phyloP scores from a whole-genome alignment of 2,888 invertebrate species.

The Platycheirus albimanus region DNA sequence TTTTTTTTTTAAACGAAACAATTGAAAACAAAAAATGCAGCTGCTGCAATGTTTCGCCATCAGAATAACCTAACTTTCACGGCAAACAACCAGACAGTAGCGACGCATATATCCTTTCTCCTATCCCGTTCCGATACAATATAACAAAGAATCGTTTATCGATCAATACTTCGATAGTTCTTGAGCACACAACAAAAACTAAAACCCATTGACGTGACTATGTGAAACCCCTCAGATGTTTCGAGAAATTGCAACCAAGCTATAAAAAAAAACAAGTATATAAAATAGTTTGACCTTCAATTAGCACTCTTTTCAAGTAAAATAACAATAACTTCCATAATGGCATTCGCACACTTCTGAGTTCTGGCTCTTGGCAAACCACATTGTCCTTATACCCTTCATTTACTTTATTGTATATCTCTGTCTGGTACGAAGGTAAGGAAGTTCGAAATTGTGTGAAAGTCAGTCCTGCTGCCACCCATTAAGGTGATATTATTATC shows the following conservation, averaged over 20 bases:
- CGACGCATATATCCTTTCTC: neutral
- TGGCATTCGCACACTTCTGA: neutral
- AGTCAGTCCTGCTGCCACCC: neutral
- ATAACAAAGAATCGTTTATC: constrained; percentile 33
- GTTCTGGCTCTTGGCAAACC: neutral
- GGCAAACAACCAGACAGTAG: constrained; percentile 7
- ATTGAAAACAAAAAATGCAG: constrained; percentile 5
- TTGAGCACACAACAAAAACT: too few relatives aligned
- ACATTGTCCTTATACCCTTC: neutral
- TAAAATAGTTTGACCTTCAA: constrained; percentile 34
- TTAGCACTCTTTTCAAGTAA: constrained; percentile 32
- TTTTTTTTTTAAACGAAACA: neutral
- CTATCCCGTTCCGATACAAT: neutral
- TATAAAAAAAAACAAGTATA: neutral
- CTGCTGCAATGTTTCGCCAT: constrained; percentile 16
- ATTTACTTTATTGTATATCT: neutral
- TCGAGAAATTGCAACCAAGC: neutral
- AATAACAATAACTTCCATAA: constrained; percentile 1
- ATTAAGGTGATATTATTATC: neutral
- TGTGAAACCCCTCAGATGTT: constrained; percentile 51
- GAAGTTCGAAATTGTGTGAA: neutral
- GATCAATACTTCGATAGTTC: constrained; percentile 45
- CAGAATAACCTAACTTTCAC: constrained; percentile 19
- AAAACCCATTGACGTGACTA: constrained; percentile 16
- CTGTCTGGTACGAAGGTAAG: neutral